Evolutionary conservation across 2,888 invertebrate genomes (phyloP).

Genomic region (Cataglyphis altisquamis): DNA sequence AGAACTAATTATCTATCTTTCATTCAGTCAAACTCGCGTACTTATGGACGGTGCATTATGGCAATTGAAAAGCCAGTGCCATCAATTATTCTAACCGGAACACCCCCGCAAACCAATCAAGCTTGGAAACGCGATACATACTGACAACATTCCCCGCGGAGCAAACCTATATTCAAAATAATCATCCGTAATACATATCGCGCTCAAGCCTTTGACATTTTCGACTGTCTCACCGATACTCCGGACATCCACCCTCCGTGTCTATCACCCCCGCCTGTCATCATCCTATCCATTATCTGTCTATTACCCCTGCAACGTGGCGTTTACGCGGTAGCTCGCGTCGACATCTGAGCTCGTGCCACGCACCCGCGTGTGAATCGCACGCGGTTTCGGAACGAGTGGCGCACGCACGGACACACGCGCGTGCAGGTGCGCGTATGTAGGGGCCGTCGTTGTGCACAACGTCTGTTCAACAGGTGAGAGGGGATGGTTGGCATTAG

Average conservation of each 20-base stretch:
- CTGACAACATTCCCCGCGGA: not conserved
- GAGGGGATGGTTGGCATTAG: constrained; percentile 82
- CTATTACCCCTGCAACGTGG: constrained; percentile 79
- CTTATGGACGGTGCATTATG: not conserved
- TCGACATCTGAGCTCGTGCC: constrained; percentile 60
- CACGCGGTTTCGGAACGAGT: not conserved
- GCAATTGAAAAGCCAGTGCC: constrained; percentile 11
- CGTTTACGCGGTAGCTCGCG: constrained; percentile 70
- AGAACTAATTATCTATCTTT: not conserved
- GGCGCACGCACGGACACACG: constrained; percentile 45
- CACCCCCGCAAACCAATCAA: constrained; percentile 8
- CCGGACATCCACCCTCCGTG: constrained; percentile 62
- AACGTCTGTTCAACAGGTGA: constrained; percentile 84
- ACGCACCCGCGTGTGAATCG: constrained; percentile 43
- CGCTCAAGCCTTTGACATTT: constrained; percentile 36
- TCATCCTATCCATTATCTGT: constrained; percentile 81
- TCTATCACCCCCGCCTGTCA: constrained; percentile 79
- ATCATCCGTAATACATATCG: constrained; percentile 5
- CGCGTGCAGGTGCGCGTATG: constrained; percentile 74
- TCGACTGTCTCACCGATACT: constrained; percentile 13
- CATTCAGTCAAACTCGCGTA: not conserved
- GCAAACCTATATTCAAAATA: constrained; percentile 21
- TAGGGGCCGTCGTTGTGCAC: constrained; percentile 58
- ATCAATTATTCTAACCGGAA: constrained; percentile 7
- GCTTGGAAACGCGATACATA: not conserved